Conservation (phyloP, 1,140 invertebrate species). For the Venustaconcha ellipsiformis region DNA sequence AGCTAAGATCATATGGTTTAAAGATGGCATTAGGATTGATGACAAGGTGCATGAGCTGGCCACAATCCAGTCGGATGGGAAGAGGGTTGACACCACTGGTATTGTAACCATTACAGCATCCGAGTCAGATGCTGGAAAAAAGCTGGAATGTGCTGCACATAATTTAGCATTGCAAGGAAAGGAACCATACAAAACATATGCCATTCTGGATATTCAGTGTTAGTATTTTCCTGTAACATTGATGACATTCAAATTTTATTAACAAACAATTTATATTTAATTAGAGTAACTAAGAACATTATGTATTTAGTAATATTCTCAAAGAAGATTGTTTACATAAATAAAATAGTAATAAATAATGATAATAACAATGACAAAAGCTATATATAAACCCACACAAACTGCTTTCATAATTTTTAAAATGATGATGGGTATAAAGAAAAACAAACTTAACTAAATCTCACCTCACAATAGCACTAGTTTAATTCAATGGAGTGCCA, state of each 20-base stretch:
- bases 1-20: slow-evolving; percentile 75
- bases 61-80: slow-evolving; percentile 70
- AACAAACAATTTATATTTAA: not conserved
- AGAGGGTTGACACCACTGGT: slow-evolving; percentile 77
- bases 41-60: slow-evolving; percentile 37
- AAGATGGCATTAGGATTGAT: slow-evolving; percentile 35
- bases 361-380: too few species aligned
- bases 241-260: too few species aligned
- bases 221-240: slow-evolving; percentile 30
- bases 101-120: slow-evolving; percentile 80
- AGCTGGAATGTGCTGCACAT: slow-evolving; percentile 82
- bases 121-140: slow-evolving; percentile 89
- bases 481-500: too few species aligned
- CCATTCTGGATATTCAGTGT: slow-evolving; percentile 68
- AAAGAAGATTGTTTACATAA: too few species aligned
- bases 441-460: too few species aligned
- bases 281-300: too few species aligned
- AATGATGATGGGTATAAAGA: too few species aligned
- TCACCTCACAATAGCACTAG: too few species aligned
- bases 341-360: too few species aligned
- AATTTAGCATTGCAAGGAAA: slow-evolving; percentile 60
- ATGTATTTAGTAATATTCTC: too few species aligned
- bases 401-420: too few species aligned
- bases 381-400: too few species aligned
- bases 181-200: slow-evolving; percentile 49